Evolutionary conservation across 2,113 vertebrate genomes (phyloP).

Genomic region (Epinephelus fuscoguttatus): DNA sequence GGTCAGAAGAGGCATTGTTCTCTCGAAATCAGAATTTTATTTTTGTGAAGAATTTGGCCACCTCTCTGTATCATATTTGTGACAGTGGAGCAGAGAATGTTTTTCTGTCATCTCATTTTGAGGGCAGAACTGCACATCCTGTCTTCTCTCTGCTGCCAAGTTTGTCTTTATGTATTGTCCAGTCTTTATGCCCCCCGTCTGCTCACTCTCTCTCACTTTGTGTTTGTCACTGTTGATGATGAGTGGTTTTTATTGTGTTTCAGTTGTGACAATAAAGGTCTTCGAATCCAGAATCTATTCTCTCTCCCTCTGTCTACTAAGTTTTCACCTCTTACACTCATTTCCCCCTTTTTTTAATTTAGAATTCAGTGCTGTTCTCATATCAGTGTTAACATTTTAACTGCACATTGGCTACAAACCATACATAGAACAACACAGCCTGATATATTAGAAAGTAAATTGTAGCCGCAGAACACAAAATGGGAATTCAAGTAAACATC

Average conservation of each 20-base stretch:
- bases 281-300: background rate
- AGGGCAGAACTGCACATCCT: slow-evolving; percentile 20
- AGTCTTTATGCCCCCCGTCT: background rate
- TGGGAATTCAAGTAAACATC: background rate
- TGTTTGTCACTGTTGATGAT: background rate
- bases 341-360: background rate
- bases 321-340: background rate
- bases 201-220: background rate
- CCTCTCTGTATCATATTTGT: slow-evolving; percentile 11
- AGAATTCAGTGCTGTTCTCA: background rate
- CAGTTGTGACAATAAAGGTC: background rate
- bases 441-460: background rate
- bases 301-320: slow-evolving; percentile 6
- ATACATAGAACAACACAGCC: background rate
- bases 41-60: background rate
- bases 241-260: slow-evolving; percentile 8
- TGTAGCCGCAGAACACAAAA: background rate
- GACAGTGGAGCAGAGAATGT: slow-evolving; percentile 19
- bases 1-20: background rate
- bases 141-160: slow-evolving; percentile 1
- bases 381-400: background rate
- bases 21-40: background rate
- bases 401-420: background rate
- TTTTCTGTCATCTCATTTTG: slow-evolving; percentile 26
- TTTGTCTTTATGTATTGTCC: slow-evolving; percentile 6